These are phyloP conservation scores for Colius striatus DNA, from an alignment of 2,113 vertebrate genomes.

Conservation along the genomic window DNA sequence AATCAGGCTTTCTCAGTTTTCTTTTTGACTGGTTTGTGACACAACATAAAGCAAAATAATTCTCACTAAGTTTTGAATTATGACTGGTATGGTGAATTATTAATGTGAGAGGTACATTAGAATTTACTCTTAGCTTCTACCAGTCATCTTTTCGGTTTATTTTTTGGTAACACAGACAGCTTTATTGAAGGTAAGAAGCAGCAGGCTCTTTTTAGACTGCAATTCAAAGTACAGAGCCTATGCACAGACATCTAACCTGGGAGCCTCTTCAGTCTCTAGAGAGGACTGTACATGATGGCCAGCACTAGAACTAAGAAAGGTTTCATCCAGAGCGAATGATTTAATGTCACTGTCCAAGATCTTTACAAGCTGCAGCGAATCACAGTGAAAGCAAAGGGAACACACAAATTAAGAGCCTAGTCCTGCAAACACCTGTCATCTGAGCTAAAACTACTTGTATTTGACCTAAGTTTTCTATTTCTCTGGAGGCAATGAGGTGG, in stretches of 20 bases:
- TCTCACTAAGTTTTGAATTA: constrained; percentile 36
- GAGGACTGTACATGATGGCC: not conserved
- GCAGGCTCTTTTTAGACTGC: not conserved
- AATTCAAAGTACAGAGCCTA: not conserved
- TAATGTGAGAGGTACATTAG: constrained; percentile 21
- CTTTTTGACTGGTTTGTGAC: constrained; percentile 7
- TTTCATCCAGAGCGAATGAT: not conserved
- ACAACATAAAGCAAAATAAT: constrained; percentile 53
- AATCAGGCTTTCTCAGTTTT: constrained; percentile 7
- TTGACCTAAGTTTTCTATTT: not conserved
- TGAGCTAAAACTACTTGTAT: not conserved
- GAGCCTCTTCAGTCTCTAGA: not conserved
- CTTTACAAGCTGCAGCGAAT: not conserved
- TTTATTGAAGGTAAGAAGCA: not conserved
- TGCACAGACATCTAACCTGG: not conserved
- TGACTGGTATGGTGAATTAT: constrained; percentile 35
- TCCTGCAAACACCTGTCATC: not conserved
- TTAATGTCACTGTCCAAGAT: not conserved
- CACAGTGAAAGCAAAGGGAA: not conserved
- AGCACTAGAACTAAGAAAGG: not conserved
- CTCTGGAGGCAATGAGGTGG: not conserved
- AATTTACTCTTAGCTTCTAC: not conserved
- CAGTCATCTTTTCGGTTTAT: not conserved
- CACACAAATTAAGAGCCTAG: not conserved
- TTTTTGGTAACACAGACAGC: not conserved